These are phyloP conservation scores for Furnarius figulus DNA, from an alignment of 2,113 vertebrate genomes.

Conservation along the genomic window DNA sequence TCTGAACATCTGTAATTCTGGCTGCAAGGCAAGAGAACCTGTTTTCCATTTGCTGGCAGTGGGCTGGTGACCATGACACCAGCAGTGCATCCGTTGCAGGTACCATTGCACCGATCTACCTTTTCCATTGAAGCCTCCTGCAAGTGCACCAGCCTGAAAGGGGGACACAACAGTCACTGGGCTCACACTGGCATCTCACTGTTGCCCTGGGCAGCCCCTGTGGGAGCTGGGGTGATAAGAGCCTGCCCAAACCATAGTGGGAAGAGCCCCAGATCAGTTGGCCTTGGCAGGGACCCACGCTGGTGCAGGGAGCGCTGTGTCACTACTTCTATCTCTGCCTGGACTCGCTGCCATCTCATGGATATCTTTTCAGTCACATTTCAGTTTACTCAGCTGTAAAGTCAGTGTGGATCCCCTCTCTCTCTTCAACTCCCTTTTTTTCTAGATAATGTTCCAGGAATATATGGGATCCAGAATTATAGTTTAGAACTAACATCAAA, in stretches of 20 bases:
- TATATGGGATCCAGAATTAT: background rate
- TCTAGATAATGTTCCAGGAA: background rate
- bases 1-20: background rate
- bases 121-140: background rate
- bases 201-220: background rate
- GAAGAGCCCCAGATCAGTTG: background rate
- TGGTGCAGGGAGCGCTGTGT: background rate
- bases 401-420: background rate
- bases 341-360: rapidly evolving
- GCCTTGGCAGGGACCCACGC: background rate
- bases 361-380: background rate
- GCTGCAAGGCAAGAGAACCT: background rate
- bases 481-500: background rate
- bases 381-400: background rate
- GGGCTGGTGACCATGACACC: background rate
- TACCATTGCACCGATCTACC: rapidly evolving
- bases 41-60: background rate
- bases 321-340: background rate
- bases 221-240: background rate
- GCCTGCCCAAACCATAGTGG: rapidly evolving
- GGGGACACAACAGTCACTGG: background rate
- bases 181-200: background rate
- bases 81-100: background rate
- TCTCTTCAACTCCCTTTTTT: background rate
- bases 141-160: rapidly evolving